Percentiles rank a stretch among this genome's conserved stretches.
phyloP scores from a whole-genome alignment of 2,797 vertebrate genomes.

The Lagocephalus sceleratus region DNA sequence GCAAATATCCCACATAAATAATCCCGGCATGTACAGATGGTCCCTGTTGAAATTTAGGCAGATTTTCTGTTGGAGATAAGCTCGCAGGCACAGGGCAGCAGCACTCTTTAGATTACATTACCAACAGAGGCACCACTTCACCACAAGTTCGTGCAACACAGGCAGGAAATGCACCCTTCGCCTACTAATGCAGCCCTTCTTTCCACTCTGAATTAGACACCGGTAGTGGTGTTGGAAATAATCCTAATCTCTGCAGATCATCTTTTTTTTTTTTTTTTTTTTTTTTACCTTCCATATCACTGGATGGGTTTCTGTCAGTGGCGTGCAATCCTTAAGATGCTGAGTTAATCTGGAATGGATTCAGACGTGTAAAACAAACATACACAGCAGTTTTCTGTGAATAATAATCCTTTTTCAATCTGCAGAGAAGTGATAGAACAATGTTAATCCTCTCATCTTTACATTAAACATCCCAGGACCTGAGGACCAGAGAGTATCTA shows the following conservation, averaged over 20 bases:
- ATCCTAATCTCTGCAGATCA: constrained; percentile 47
- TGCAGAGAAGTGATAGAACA: background rate
- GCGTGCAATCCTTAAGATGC: constrained; percentile 14
- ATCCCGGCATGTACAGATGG: constrained; percentile 75
- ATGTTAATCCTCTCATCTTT: background rate
- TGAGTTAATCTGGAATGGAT: constrained; percentile 1
- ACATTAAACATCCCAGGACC: too few relatives aligned
- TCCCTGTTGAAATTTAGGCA: constrained; percentile 61
- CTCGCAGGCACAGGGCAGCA: constrained; percentile 49
- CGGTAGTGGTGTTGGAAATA: constrained; percentile 24
- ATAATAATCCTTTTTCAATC: background rate
- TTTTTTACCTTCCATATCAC: constrained; percentile 21
- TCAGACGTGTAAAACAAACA: background rate
- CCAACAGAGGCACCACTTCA: too few relatives aligned
- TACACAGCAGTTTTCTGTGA: background rate
- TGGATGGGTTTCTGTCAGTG: constrained; percentile 12
- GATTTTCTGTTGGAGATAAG: constrained; percentile 70
- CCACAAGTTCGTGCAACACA: too few relatives aligned
- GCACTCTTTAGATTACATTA: constrained; percentile 70
- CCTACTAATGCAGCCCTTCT: constrained; percentile 11
- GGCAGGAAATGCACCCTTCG: constrained; percentile 34
- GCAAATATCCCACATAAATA: constrained; percentile 63
- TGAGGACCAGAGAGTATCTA: too few relatives aligned
- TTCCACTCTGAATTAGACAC: constrained; percentile 25
- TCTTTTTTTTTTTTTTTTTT: constrained; percentile 19